Evolutionary conservation across 2,888 invertebrate species (phyloP), one percentile per base, ranked within the genome.

Genomic region (Lasioglossum lativentre): DNA sequence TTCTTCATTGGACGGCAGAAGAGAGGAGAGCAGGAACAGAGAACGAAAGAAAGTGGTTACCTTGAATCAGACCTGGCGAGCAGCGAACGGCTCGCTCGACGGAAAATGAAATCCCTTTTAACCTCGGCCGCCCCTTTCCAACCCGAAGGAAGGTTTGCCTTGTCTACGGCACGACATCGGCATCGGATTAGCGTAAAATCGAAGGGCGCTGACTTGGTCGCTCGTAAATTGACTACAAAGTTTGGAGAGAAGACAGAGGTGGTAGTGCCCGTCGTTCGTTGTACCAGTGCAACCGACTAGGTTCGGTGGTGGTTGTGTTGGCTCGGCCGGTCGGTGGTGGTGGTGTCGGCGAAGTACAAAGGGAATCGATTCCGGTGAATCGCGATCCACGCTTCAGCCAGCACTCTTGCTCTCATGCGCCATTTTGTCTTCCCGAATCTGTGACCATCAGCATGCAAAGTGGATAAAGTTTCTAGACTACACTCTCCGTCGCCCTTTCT

Each of bases 171-270:
- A 89, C 89, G 91, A 90, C 92, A 91, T 93, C 90, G 91, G 91
- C 92, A 92, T 91, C 90, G 92, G 93, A 93, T 93, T 93, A 93
- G 91, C 93, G 93, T 92, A 92, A 93, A 93, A 92, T 93, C 92
- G 93, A 91, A 93, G 93, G 92, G 92, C 92, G 92, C 93, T 94
- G 93, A 94, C 93, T 94, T 91, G 91, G 90, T 92, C 88, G 92
- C 92, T 94, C 93, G 92, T 93, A 93, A 94, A 94, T 93, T 93
- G 93, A 93, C 92, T 92, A 93, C 93, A 93, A 93, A 93, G 91
- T 93, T 93, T 93, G 89, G 90, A 85, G 90, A 89, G 87, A 87
- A 89, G 85, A 77, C 79, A 88, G 81, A 82, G 83, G 78, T 83
- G 83, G 85, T 76, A 71, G 82, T 77, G 85, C 66, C n/a, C 66